phyloP scores from a whole-genome alignment of 2,888 invertebrate species.

The Acheta domesticus region DNA sequence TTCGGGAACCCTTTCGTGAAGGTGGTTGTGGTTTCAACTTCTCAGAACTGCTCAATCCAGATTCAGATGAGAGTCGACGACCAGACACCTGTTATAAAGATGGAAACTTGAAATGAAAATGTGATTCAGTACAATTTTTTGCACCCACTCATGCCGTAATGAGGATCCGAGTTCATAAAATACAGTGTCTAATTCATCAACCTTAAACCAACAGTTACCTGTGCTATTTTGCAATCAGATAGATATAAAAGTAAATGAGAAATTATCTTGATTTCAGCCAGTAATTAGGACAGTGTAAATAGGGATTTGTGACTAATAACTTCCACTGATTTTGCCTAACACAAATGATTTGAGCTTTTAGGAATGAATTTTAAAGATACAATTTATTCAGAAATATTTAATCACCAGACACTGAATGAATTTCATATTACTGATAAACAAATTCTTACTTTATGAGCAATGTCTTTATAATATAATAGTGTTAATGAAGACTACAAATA shows the following conservation, averaged over 20 bases:
- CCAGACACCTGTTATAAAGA: slow-evolving; percentile 21
- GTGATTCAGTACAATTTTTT: background rate
- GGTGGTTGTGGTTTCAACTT: slow-evolving; percentile 56
- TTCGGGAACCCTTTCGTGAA: slow-evolving; percentile 61
- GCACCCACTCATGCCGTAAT: too few species aligned
- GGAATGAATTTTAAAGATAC: background rate
- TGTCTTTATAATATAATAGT: background rate
- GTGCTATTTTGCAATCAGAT: too few species aligned
- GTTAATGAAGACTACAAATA: slow-evolving; percentile 19
- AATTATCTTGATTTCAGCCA: too few species aligned
- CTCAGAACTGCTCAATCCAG: slow-evolving; percentile 77
- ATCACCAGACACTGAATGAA: background rate
- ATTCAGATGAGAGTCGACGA: slow-evolving; percentile 73
- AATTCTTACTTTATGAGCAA: background rate
- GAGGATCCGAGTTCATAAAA: too few species aligned
- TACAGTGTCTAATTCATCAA: too few species aligned
- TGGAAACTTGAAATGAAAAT: background rate
- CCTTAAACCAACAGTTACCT: too few species aligned
- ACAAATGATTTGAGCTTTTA: too few species aligned
- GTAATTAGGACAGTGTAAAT: too few species aligned
- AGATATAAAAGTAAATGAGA: too few species aligned
- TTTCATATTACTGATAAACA: background rate
- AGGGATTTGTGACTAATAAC: too few species aligned
- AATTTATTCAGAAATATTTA: background rate
- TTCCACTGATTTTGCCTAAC: too few species aligned